A percentile compares a stretch with the other conserved stretches of the same genome.
phyloP scores from a whole-genome alignment of 2,113 vertebrate species.

The Lepidothrix coronata region DNA sequence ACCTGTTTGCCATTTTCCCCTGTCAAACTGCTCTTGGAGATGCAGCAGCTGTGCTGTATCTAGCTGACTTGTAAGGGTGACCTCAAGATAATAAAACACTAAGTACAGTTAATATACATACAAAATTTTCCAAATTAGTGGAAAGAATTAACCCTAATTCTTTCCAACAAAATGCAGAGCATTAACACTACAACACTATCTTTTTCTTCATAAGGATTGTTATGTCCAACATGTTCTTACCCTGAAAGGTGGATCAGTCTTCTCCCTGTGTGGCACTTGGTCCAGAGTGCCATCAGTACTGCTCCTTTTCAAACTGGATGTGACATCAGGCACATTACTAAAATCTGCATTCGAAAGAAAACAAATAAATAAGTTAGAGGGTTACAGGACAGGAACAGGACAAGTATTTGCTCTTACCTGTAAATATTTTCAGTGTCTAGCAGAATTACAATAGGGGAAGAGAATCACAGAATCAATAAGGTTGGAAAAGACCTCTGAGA shows the following conservation, averaged over 20 bases:
- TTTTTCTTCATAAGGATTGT: neutral
- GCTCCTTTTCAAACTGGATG: slow-evolving; percentile 75
- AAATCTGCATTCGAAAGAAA: slow-evolving; percentile 73
- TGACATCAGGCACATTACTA: slow-evolving; percentile 77
- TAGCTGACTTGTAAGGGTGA: neutral
- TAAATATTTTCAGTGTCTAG: neutral
- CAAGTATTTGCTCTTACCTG: neutral
- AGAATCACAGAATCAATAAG: neutral
- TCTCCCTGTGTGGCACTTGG: slow-evolving; percentile 61
- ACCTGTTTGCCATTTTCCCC: neutral
- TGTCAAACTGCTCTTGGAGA: neutral
- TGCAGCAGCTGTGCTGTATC: neutral
- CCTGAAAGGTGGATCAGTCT: slow-evolving; percentile 70
- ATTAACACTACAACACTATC: neutral
- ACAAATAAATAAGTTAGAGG: neutral
- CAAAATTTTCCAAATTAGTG: neutral
- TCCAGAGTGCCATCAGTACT: slow-evolving; percentile 77
- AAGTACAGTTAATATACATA: neutral
- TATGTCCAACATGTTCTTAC: slow-evolving; percentile 56
- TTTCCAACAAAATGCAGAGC: neutral
- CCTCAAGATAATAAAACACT: neutral
- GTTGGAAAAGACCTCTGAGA: neutral
- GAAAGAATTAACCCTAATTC: too few relatives aligned
- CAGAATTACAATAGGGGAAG: neutral
- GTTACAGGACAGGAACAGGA: neutral